Conservation (phyloP, 2,113 vertebrate species). For the Steatornis caripensis region DNA sequence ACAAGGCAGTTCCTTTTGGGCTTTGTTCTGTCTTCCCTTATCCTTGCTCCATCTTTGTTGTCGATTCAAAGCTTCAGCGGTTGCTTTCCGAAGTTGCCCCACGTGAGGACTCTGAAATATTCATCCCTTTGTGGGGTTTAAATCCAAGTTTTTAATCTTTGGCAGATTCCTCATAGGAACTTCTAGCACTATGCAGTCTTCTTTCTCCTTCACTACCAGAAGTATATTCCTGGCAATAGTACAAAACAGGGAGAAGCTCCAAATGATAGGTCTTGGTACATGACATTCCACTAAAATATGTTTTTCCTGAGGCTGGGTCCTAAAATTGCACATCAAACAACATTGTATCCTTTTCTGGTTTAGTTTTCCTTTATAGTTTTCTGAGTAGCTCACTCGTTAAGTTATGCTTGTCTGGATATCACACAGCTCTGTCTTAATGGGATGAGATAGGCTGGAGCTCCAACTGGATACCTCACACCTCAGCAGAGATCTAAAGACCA, state of each 20-base stretch:
- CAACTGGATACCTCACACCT: not conserved
- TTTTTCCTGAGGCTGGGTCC: not conserved
- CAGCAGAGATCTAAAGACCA: not conserved
- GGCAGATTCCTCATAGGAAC: not conserved
- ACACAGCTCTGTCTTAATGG: not conserved
- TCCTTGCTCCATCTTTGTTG: not conserved
- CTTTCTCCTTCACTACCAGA: not conserved
- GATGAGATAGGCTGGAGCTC: not conserved
- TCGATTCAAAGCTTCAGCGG: not conserved
- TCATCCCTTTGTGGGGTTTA: not conserved
- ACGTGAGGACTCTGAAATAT: not conserved
- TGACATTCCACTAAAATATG: not conserved
- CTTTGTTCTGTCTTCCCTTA: not conserved
- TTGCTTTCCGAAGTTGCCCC: not conserved
- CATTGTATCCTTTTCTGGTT: not conserved
- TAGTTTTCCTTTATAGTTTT: not conserved
- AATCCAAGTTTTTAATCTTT: not conserved
- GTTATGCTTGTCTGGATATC: not conserved
- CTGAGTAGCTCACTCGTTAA: not conserved
- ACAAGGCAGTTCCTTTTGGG: not conserved
- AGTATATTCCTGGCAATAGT: not conserved
- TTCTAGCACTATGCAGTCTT: not conserved
- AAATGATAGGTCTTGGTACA: not conserved
- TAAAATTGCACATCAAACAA: not conserved
- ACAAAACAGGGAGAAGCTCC: not conserved